phyloP scores from a whole-genome alignment of 2,888 invertebrate species.

The Cataglyphis altisquamis region DNA sequence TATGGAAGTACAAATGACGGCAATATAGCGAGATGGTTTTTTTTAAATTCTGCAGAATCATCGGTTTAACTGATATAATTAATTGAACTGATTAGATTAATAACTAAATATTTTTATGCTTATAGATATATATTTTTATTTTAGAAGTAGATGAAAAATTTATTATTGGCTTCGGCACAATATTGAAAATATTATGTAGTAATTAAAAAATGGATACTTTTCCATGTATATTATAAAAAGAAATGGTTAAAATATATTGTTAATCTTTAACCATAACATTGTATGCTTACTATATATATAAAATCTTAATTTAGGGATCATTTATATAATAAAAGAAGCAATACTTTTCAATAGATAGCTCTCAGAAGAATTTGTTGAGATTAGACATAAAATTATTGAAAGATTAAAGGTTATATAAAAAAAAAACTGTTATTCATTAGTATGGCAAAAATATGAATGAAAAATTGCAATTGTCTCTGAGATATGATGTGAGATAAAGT shows the following conservation, averaged over 20 bases:
- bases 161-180: too few species aligned
- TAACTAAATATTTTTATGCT: too few species aligned
- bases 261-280: background rate
- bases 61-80: too few species aligned
- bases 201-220: too few species aligned
- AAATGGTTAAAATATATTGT: background rate
- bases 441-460: background rate
- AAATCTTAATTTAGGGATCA: background rate
- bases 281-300: background rate
- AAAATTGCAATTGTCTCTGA: constrained; percentile 19
- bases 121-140: too few species aligned
- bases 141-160: too few species aligned
- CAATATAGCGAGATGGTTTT: too few species aligned
- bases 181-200: too few species aligned
- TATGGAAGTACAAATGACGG: too few species aligned
- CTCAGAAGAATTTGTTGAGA: background rate
- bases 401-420: background rate
- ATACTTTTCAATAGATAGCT: background rate
- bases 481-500: constrained; percentile 15
- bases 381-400: constrained; percentile 6
- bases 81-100: too few species aligned
- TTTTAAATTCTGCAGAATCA: too few species aligned
- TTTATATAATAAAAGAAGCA: constrained; percentile 2
- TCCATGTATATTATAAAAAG: too few species aligned
- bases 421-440: constrained; percentile 7